Conservation (phyloP, 2,888 invertebrate species). For the Priocnemis perturbator region DNA sequence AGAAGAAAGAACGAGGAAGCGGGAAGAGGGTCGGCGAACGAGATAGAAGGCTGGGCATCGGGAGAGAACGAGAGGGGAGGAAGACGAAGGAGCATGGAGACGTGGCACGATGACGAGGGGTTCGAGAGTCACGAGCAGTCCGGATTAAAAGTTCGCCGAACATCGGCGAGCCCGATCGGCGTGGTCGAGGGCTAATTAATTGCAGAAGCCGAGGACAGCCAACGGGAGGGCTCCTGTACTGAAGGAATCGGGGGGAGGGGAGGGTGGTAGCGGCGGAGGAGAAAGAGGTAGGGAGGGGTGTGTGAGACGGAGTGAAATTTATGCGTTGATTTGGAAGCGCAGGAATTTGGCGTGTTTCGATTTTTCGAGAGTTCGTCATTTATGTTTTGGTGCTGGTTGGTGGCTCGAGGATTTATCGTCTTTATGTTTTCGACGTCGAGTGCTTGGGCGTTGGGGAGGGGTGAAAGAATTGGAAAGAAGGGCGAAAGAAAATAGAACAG, state of each 20-base stretch:
- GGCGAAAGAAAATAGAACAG: no score
- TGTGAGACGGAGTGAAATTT: not conserved
- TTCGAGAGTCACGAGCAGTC: conserved; percentile 61
- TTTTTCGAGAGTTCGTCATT: no score
- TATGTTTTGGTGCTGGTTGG: no score
- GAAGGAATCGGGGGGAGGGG: not conserved
- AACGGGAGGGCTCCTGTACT: conserved; percentile 22
- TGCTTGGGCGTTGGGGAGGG: no score
- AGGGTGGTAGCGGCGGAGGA: not conserved
- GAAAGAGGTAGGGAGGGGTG: conserved; percentile 5
- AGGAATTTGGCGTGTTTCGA: no score
- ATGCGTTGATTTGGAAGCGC: no score
- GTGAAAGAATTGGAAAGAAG: no score
- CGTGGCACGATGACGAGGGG: conserved; percentile 55
- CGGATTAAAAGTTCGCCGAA: conserved; percentile 68
- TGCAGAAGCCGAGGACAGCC: conserved; percentile 59
- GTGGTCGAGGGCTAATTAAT: conserved; percentile 68
- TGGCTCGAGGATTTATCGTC: no score
- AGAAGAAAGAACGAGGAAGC: conserved; percentile 8
- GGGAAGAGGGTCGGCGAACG: not conserved
- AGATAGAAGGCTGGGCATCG: not conserved
- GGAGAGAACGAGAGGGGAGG: conserved; percentile 14
- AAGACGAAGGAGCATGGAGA: conserved; percentile 38
- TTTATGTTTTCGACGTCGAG: no score
- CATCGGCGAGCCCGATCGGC: conserved; percentile 65